A percentile compares a stretch with the other conserved stretches of the same genome.
Conservation (phyloP, 2,113 vertebrate species). For the Rhodinocichla rosea region DNA sequence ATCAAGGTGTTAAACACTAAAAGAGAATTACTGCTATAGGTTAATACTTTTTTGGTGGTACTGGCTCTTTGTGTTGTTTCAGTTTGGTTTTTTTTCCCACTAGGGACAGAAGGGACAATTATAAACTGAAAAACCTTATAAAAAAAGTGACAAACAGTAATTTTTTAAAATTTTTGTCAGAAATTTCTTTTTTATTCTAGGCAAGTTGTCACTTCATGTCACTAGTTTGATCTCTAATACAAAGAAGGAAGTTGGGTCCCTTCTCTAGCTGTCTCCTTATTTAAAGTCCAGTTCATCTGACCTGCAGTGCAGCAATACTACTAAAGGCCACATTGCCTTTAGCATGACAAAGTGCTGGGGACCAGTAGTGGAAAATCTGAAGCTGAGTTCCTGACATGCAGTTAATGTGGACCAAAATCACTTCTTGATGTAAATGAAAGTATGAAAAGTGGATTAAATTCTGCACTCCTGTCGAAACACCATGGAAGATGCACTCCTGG, state of each 20-base stretch:
- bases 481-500: background rate
- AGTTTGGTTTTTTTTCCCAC: accelerated
- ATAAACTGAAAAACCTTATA: background rate
- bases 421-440: background rate
- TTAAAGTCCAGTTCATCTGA: background rate
- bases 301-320: background rate
- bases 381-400: background rate
- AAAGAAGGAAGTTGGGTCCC: background rate
- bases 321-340: background rate
- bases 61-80: background rate
- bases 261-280: background rate
- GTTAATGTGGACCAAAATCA: background rate
- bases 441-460: background rate
- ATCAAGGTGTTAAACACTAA: background rate
- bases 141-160: background rate
- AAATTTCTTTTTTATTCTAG: background rate
- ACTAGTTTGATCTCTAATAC: background rate
- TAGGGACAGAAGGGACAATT: background rate
- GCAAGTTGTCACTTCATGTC: background rate
- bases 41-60: background rate
- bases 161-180: background rate
- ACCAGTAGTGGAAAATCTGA: background rate
- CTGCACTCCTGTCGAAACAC: background rate
- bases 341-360: background rate
- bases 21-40: background rate